These are phyloP conservation scores for Butastur rufipennis DNA, from an alignment of 2,113 vertebrate species.

Conservation along the genomic window DNA sequence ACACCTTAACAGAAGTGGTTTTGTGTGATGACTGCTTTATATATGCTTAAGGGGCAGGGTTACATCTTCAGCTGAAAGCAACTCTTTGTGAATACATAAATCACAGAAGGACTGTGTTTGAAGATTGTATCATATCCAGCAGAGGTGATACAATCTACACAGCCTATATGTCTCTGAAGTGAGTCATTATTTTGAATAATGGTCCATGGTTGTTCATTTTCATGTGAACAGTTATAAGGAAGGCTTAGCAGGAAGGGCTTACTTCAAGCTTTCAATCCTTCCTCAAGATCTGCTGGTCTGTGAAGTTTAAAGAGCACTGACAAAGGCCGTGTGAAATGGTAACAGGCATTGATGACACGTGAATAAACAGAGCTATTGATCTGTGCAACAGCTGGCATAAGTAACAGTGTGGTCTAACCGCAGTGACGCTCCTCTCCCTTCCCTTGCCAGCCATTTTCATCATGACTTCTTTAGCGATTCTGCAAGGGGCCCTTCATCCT, in stretches of 20 bases:
- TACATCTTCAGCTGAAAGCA: background rate
- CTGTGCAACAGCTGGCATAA: background rate
- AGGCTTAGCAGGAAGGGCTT: background rate
- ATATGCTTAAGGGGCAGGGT: slow-evolving; percentile 15
- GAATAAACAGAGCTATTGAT: background rate
- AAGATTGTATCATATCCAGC: background rate
- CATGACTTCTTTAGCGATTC: background rate
- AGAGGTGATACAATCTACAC: background rate
- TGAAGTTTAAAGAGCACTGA: background rate
- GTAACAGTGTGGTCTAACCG: background rate
- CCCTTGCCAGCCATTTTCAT: background rate
- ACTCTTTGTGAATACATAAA: background rate
- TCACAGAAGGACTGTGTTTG: background rate
- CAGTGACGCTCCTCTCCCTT: background rate
- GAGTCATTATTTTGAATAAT: background rate
- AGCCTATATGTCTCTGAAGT: background rate
- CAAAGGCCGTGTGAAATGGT: background rate
- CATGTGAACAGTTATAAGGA: background rate
- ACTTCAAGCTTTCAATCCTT: background rate
- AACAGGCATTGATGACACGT: background rate
- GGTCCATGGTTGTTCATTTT: background rate
- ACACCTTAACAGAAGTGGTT: background rate
- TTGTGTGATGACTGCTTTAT: background rate
- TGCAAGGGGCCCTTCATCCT: background rate
- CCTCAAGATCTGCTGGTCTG: background rate